Percentiles rank a stretch among this genome's conserved stretches.
Conservation (phyloP, 1,140 invertebrate species). For the Dinoponera quadriceps region DNA sequence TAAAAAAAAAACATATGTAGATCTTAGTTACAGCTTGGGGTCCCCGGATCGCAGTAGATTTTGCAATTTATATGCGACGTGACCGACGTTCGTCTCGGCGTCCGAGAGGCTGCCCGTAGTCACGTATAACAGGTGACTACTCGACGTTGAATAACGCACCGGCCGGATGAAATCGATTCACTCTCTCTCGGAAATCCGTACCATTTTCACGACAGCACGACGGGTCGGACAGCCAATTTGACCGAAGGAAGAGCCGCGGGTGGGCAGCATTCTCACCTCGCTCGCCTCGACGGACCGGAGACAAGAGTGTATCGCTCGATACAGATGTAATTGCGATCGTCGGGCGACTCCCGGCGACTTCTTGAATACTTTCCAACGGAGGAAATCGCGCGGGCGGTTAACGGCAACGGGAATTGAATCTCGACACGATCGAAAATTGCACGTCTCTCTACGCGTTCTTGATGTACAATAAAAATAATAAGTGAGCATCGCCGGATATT, state of each 20-base stretch:
- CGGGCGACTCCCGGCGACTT: background rate
- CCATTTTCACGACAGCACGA: conserved; percentile 8
- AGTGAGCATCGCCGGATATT: too few relatives aligned
- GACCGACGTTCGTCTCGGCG: conserved; percentile 13
- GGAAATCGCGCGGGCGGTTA: background rate
- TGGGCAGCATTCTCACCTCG: background rate
- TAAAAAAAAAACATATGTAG: background rate
- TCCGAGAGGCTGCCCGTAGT: conserved; percentile 19
- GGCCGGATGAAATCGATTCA: background rate
- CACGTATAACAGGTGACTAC: conserved; percentile 42
- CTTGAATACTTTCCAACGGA: background rate
- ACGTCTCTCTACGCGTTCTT: too few relatives aligned
- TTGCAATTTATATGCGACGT: conserved; percentile 57
- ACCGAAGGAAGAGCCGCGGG: background rate
- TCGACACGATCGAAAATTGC: too few relatives aligned
- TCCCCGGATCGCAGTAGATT: conserved; percentile 31
- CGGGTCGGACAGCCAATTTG: conserved; percentile 22
- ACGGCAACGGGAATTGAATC: background rate
- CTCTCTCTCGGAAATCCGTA: conserved; percentile 22
- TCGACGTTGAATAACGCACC: conserved; percentile 46
- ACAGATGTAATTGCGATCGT: background rate
- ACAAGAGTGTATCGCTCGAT: background rate
- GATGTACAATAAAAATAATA: too few relatives aligned
- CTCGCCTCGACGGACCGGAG: background rate
- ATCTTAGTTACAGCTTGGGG: background rate